Evolutionary conservation across 2,797 vertebrate species (phyloP).

Genomic region (Atherinosoma microstoma): DNA sequence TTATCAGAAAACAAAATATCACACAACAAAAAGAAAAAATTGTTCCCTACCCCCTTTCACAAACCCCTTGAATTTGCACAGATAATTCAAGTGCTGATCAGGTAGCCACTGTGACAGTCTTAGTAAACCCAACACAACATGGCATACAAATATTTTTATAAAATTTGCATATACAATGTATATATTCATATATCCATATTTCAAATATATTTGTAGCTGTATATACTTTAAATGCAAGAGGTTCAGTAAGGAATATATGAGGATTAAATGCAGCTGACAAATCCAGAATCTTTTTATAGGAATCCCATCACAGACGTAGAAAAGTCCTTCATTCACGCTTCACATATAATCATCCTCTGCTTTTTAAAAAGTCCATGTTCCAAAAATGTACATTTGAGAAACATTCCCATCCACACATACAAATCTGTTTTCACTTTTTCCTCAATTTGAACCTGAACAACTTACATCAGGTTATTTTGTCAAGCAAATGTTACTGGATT

Average conservation of each 20-base stretch:
- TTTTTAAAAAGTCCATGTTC: slow-evolving; percentile 42
- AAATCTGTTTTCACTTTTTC: slow-evolving; percentile 59
- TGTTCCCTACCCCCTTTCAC: slow-evolving; percentile 52
- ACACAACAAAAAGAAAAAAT: slow-evolving; percentile 52
- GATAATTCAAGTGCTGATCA: slow-evolving; percentile 41
- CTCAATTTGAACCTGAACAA: slow-evolving; percentile 42
- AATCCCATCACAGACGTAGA: slow-evolving; percentile 40
- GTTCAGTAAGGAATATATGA: slow-evolving; percentile 69
- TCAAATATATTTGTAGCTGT: slow-evolving; percentile 79
- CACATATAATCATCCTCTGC: slow-evolving; percentile 44
- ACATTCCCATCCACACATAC: slow-evolving; percentile 48
- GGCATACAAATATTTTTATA: slow-evolving; percentile 79
- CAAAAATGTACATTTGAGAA: slow-evolving; percentile 24
- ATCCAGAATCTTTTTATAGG: slow-evolving; percentile 41
- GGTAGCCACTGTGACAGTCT: slow-evolving; percentile 47
- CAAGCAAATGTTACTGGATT: slow-evolving; percentile 82
- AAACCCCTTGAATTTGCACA: slow-evolving; percentile 47
- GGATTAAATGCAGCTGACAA: slow-evolving; percentile 72
- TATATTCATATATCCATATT: slow-evolving; percentile 57
- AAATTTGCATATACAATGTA: slow-evolving; percentile 74
- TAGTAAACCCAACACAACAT: slow-evolving; percentile 61
- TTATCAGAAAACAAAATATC: slow-evolving; percentile 45
- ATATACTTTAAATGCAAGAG: slow-evolving; percentile 74
- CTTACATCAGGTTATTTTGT: slow-evolving; percentile 59
- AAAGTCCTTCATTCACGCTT: slow-evolving; percentile 42